Conservation (phyloP, 2,888 invertebrate species). For the Phyllotreta cruciferae region DNA sequence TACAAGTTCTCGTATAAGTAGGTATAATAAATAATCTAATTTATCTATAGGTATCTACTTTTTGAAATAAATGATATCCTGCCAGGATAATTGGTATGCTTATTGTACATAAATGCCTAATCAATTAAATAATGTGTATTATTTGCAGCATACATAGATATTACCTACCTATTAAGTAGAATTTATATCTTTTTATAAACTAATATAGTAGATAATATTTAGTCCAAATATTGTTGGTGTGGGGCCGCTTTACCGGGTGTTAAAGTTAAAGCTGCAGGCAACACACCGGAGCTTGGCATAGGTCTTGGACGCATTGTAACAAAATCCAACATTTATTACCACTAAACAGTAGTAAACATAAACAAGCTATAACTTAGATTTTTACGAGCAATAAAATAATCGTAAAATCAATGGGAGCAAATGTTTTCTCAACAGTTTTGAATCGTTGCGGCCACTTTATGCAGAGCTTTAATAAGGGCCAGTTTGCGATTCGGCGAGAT, state of each 20-base stretch:
- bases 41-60: no score
- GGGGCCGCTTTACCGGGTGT: constrained; percentile 4
- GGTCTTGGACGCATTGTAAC: constrained; percentile 55
- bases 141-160: constrained; percentile 26
- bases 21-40: no score
- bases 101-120: constrained; percentile 1
- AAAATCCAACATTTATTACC: constrained; percentile 59
- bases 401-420: constrained; percentile 61
- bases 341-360: constrained; percentile 61
- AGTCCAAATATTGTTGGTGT: background rate
- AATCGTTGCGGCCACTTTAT: constrained; percentile 40
- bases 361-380: constrained; percentile 62
- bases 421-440: constrained; percentile 47
- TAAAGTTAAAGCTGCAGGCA: constrained; percentile 38
- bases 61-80: constrained; percentile 11
- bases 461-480: constrained; percentile 28
- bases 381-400: constrained; percentile 60
- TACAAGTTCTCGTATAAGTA: no score
- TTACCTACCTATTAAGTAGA: no score
- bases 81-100: no score
- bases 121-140: background rate
- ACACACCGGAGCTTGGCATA: constrained; percentile 56
- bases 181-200: no score
- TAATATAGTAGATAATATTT: background rate
- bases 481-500: constrained; percentile 7